A percentile compares a stretch with the other conserved stretches of the same genome.
Evolutionary conservation across 2,888 invertebrate genomes (phyloP).

Genomic region (Cerastis leucographa): DNA sequence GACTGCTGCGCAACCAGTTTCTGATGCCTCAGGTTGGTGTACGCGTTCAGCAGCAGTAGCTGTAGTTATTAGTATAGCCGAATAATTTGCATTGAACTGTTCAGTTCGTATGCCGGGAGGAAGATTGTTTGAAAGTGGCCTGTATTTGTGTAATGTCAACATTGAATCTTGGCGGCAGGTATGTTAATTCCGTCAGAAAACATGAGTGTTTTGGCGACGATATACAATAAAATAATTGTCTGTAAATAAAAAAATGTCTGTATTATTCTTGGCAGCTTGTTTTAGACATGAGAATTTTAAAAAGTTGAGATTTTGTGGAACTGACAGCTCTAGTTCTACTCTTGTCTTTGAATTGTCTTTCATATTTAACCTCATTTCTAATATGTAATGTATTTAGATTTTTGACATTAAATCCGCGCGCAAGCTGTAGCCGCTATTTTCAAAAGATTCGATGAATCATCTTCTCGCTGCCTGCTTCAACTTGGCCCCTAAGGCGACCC

Average conservation of each 20-base stretch:
- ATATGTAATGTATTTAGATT: neutral
- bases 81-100: slow-evolving; percentile 20
- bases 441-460: neutral
- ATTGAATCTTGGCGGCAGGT: slow-evolving; percentile 59
- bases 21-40: slow-evolving; percentile 79
- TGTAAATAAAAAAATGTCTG: slow-evolving; percentile 52
- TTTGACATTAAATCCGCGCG: neutral
- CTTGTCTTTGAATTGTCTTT: slow-evolving; percentile 28
- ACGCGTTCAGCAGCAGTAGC: slow-evolving; percentile 14
- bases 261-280: slow-evolving; percentile 54
- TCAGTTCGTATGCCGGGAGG: slow-evolving; percentile 12
- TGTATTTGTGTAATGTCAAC: slow-evolving; percentile 52
- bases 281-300: slow-evolving; percentile 8
- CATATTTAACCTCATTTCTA: slow-evolving; percentile 15
- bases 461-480: neutral
- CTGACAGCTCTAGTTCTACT: slow-evolving; percentile 20
- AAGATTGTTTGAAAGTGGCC: slow-evolving; percentile 38
- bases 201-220: slow-evolving; percentile 48
- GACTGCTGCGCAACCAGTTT: slow-evolving; percentile 69
- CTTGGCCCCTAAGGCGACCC: too few species aligned
- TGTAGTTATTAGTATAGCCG: slow-evolving; percentile 16
- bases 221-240: slow-evolving; percentile 50
- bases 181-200: slow-evolving; percentile 56
- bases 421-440: neutral
- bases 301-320: slow-evolving; percentile 14